Percentiles rank a stretch among this genome's conserved stretches.
Conservation (phyloP, 2,888 invertebrate genomes). For the Ephialtes manifestator region DNA sequence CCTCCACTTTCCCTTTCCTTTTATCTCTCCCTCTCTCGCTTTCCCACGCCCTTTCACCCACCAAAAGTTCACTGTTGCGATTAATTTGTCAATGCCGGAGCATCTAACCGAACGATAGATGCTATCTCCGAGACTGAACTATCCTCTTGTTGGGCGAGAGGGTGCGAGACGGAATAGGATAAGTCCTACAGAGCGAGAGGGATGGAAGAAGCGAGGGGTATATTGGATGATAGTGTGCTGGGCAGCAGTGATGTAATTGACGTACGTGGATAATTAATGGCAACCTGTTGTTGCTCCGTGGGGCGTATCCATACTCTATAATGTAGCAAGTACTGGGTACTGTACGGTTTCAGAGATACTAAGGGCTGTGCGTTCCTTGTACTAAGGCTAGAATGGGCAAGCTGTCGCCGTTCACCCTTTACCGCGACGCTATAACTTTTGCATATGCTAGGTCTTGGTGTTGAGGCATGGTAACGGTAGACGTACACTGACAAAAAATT, state of each 20-base stretch:
- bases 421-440: constrained; percentile 18
- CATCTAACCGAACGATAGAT: constrained; percentile 43
- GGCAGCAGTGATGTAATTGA: constrained; percentile 70
- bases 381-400: not conserved
- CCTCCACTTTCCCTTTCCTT: constrained; percentile 17
- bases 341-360: not conserved
- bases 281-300: constrained; percentile 73
- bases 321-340: constrained; percentile 31
- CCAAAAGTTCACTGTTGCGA: constrained; percentile 55
- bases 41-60: not conserved
- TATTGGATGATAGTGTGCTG: constrained; percentile 55
- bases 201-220: constrained; percentile 37
- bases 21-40: constrained; percentile 11
- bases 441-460: not conserved
- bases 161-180: constrained; percentile 39
- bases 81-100: constrained; percentile 67
- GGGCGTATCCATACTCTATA: constrained; percentile 45
- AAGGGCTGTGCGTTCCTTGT: not conserved
- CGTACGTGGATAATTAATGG: constrained; percentile 75
- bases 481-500: too few relatives aligned
- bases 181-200: constrained; percentile 23
- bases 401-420: not conserved
- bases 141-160: constrained; percentile 23
- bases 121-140: constrained; percentile 22
- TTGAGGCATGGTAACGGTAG: not conserved